Conservation (phyloP, 2,797 vertebrate genomes). For the Naso thynnoides region DNA sequence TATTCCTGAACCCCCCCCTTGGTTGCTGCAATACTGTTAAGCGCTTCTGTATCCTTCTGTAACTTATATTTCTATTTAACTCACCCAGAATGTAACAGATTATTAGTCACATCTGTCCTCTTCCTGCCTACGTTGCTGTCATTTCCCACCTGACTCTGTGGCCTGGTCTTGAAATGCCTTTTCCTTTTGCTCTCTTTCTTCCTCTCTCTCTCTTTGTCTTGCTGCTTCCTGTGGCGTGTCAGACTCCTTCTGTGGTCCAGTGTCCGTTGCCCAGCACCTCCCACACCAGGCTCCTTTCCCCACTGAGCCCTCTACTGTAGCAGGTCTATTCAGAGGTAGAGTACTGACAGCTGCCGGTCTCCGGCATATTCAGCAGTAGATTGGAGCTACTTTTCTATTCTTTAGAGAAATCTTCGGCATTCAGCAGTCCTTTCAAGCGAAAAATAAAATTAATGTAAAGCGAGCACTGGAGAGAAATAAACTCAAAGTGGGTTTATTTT, state of each 20-base stretch:
- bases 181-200: slow-evolving; percentile 60
- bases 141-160: slow-evolving; percentile 62
- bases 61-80: slow-evolving; percentile 14
- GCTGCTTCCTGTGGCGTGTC: slow-evolving; percentile 82
- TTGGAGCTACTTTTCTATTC: slow-evolving; percentile 15
- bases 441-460: no score
- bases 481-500: no score
- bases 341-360: slow-evolving; percentile 64
- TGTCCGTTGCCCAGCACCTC: slow-evolving; percentile 87
- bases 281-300: slow-evolving; percentile 91
- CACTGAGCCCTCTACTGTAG: slow-evolving; percentile 92
- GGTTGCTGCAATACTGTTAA: slow-evolving; percentile 27
- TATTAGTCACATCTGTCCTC: slow-evolving; percentile 37
- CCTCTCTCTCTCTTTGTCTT: slow-evolving; percentile 74
- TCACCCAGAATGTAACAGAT: neutral
- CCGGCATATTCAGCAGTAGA: slow-evolving; percentile 31
- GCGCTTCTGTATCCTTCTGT: slow-evolving; percentile 25
- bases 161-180: slow-evolving; percentile 65
- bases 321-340: slow-evolving; percentile 96
- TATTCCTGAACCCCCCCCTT: slow-evolving; percentile 31
- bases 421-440: slow-evolving; percentile 16
- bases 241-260: slow-evolving; percentile 95
- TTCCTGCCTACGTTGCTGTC: slow-evolving; percentile 62
- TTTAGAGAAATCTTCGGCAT: slow-evolving; percentile 1
- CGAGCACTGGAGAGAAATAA: no score